phyloP scores from a whole-genome alignment of 2,113 vertebrate species.

The Bostrychus sinensis region DNA sequence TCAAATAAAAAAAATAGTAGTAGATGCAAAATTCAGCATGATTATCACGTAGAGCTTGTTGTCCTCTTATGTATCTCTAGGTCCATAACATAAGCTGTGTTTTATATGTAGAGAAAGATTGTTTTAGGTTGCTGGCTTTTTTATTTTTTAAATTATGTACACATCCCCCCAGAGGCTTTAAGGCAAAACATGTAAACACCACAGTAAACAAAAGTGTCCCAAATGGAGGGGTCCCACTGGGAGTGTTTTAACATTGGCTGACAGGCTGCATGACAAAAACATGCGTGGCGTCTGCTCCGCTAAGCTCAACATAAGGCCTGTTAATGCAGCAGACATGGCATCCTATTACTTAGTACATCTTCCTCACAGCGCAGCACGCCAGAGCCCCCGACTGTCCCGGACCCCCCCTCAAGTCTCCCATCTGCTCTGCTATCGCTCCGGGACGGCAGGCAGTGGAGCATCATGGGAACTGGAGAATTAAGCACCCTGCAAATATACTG shows the following conservation, averaged over 20 bases:
- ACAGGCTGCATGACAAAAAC: conserved; percentile 50
- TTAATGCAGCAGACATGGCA: conserved; percentile 48
- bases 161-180: too few relatives aligned
- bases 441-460: conserved; percentile 23
- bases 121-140: too few relatives aligned
- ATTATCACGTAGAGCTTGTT: too few relatives aligned
- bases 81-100: too few relatives aligned
- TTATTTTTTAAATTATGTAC: too few relatives aligned
- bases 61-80: too few relatives aligned
- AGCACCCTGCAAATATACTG: conserved; percentile 15
- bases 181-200: background rate
- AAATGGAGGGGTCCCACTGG: conserved; percentile 9
- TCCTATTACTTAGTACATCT: conserved; percentile 37
- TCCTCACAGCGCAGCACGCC: conserved; percentile 24
- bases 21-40: too few relatives aligned
- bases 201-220: conserved; percentile 15
- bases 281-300: conserved; percentile 42
- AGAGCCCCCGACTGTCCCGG: conserved; percentile 28
- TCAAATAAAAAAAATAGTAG: too few relatives aligned
- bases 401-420: conserved; percentile 54
- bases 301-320: conserved; percentile 48
- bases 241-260: conserved; percentile 40
- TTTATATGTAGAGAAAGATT: too few relatives aligned
- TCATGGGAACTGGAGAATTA: conserved; percentile 19
- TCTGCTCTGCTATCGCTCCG: conserved; percentile 55